These are phyloP conservation scores for Falco berigora DNA, from an alignment of 2,797 vertebrate genomes.

Conservation along the genomic window DNA sequence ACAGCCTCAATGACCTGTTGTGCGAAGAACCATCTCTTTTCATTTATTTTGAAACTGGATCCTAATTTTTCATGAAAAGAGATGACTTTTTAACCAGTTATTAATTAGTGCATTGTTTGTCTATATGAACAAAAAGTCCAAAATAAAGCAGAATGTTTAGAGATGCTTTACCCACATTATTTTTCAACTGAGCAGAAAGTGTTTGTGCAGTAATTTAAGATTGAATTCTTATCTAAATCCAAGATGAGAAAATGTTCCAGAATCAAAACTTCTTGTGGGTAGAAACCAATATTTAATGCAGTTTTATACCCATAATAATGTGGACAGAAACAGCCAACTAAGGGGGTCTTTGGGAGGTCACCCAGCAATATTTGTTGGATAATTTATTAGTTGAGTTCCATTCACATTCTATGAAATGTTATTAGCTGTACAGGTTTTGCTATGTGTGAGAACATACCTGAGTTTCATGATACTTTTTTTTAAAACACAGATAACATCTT, in stretches of 20 bases:
- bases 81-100: not conserved
- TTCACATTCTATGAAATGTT: not conserved
- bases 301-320: not conserved
- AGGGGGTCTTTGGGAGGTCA: not conserved
- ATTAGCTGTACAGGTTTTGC: not conserved
- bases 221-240: not conserved
- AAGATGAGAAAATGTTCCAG: not conserved
- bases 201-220: not conserved
- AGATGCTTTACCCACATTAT: not conserved
- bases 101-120: not conserved
- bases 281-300: not conserved
- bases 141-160: conserved; percentile 27
- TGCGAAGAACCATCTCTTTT: not conserved
- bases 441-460: not conserved
- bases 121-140: not conserved
- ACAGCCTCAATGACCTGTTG: not conserved
- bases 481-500: not conserved
- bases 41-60: not conserved
- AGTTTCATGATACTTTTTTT: not conserved
- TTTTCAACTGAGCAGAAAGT: not conserved
- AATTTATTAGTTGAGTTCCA: not conserved
- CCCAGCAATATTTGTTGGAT: not conserved
- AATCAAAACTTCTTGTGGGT: not conserved
- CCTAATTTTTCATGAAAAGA: conserved; percentile 1
- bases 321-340: not conserved